These are phyloP conservation scores for Exaiptasia diaphana DNA, from an alignment of 64 coral and sea anemone species.

Conservation along the genomic window DNA sequence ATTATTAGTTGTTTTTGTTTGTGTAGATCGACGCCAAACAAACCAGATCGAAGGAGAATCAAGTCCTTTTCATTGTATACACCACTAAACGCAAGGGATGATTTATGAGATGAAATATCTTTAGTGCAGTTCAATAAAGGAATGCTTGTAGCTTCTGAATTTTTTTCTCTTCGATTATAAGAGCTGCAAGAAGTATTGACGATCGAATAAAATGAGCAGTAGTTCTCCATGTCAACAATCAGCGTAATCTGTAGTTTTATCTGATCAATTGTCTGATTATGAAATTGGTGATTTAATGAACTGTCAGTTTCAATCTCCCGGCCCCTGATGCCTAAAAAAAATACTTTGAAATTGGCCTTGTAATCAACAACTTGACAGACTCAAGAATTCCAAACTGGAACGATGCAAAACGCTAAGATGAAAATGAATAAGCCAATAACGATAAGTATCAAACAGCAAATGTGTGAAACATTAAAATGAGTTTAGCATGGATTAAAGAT, in stretches of 20 bases:
- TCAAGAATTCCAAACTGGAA: too few species aligned
- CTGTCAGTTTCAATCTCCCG: too few species aligned
- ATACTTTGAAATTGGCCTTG: too few species aligned
- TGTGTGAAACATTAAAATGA: too few species aligned
- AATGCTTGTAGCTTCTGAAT: neutral
- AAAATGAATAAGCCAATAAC: too few species aligned
- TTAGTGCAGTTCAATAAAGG: neutral
- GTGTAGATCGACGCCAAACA: neutral
- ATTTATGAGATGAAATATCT: neutral
- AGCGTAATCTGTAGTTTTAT: too few species aligned
- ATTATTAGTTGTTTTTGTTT: neutral
- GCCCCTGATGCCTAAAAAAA: too few species aligned
- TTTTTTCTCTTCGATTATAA: neutral
- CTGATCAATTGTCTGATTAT: neutral
- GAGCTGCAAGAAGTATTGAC: neutral
- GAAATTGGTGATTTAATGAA: neutral
- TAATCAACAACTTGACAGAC: too few species aligned
- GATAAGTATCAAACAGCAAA: too few species aligned
- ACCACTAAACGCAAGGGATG: neutral
- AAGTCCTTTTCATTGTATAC: neutral
- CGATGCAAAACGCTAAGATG: too few species aligned
- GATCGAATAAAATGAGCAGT: neutral
- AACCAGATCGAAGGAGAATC: neutral
- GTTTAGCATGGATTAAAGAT: too few species aligned
- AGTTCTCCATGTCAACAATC: neutral